Evolutionary conservation across 2,888 invertebrate species (phyloP).

Genomic region (Drosophila lacicola): DNA sequence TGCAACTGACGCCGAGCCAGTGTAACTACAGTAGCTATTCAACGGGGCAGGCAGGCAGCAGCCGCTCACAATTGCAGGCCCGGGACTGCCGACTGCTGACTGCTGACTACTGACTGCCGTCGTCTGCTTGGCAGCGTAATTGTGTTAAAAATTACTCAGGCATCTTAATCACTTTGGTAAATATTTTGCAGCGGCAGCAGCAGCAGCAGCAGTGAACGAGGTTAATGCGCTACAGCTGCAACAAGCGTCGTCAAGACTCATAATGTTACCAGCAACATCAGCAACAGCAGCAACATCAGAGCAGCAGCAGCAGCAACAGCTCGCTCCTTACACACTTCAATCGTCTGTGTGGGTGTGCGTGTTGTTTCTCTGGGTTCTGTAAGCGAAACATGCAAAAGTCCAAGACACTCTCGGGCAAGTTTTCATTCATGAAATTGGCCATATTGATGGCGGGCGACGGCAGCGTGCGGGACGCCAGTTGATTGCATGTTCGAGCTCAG

Average conservation of each 20-base stretch:
- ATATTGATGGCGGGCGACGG: conserved; percentile 51
- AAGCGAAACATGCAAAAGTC: conserved; percentile 72
- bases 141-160: conserved; percentile 82
- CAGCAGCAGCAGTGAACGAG: conserved; percentile 55
- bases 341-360: conserved; percentile 69
- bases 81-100: conserved; percentile 39
- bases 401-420: conserved; percentile 51
- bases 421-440: conserved; percentile 83
- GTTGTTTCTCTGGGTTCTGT: conserved; percentile 31
- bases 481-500: conserved; percentile 82
- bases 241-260: conserved; percentile 65
- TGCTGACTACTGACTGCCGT: conserved; percentile 60
- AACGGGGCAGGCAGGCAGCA: conserved; percentile 48
- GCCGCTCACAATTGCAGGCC: conserved; percentile 48
- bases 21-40: conserved; percentile 64
- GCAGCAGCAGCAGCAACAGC: conserved; percentile 13
- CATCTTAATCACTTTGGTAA: conserved; percentile 82
- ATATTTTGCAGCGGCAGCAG: conserved; percentile 68
- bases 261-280: conserved; percentile 60
- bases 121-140: conserved; percentile 82
- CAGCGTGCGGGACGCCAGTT: conserved; percentile 47
- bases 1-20: conserved; percentile 64
- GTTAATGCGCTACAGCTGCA: conserved; percentile 80
- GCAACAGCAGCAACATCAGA: conserved; percentile 15
- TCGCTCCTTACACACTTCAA: conserved; percentile 28